Evolutionary conservation across 2,113 vertebrate species (phyloP), one percentile per base, ranked within the genome.

Genomic region (Aspidoscelis tigris): DNA sequence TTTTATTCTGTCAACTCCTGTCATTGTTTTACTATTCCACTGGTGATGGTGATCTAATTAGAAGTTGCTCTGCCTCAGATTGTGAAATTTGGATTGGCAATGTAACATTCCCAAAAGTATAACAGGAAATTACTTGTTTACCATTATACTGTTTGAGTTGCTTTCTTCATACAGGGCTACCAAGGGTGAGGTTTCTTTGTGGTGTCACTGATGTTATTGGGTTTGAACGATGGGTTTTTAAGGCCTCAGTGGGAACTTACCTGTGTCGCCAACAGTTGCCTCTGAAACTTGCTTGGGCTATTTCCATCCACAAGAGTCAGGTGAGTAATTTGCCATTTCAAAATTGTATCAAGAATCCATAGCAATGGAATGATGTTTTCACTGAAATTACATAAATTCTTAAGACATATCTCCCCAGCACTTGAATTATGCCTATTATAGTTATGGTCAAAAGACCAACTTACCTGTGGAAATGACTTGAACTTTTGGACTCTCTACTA

Each of bases 221-320:
- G 76, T 91, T 90, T 1, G 98, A 99, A 92, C 97, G 97, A 82
- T 99, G 98, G 98, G 89, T 96, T 0, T 97, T 99, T 55, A 98
- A 98, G 88, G 96, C 95, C 0, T 89, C 92, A 0, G 96, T 97
- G 26, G 97, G 98, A 58, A 84, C 96, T 83, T 94, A 97, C 77
- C 90, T 99, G 88, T 98, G 96, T 91, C 97, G 98, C 26, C 97
- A 97, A 88, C 99, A 99, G 92, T 92, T 99, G 77, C 99, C 99
- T 3, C 96, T 99, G 88, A 98, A 98, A 93, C 93, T 99, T 84
- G 99, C 99, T 82, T 99, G 99, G 98, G 98, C 98, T 44, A 97
- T 99, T 88, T 99, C 99, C 86, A 99, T 99, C 94, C 99, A 99
- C 92, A 99, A 99, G 93, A 99, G 98, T 90, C 98, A 99, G 96